These are phyloP conservation scores for Sussaba pulchella DNA, from an alignment of 2,888 invertebrate genomes.

Conservation along the genomic window DNA sequence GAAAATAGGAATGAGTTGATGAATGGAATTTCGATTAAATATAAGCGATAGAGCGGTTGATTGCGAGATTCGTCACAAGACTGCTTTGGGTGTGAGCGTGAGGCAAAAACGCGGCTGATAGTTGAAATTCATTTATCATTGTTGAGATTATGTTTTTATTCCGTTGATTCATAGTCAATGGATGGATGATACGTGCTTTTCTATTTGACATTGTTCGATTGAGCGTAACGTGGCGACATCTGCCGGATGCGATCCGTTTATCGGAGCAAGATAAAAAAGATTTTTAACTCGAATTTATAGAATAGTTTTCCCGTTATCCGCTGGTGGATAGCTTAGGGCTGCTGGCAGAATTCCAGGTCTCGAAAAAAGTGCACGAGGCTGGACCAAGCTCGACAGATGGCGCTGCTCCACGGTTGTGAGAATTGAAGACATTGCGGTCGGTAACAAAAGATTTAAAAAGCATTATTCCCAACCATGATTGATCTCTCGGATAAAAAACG, in stretches of 20 bases:
- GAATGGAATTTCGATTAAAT: too few species aligned
- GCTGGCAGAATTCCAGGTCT: not conserved
- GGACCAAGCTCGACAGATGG: not conserved
- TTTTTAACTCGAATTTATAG: not conserved
- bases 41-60: not conserved
- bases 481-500: too few species aligned
- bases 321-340: not conserved
- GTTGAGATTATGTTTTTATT: constrained; percentile 14
- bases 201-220: not conserved
- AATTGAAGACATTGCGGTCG: too few species aligned
- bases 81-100: not conserved
- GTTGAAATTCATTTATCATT: constrained; percentile 11
- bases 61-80: not conserved
- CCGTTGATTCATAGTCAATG: not conserved
- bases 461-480: too few species aligned
- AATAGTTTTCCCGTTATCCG: not conserved
- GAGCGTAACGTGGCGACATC: constrained; percentile 15
- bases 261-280: not conserved
- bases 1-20: too few species aligned
- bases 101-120: not conserved
- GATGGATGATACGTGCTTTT: not conserved
- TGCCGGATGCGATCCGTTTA: not conserved
- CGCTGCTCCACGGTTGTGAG: not conserved
- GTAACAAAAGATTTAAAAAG: too few species aligned
- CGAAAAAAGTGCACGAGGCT: not conserved